Evolutionary conservation across 2,113 vertebrate species (phyloP), one percentile per base, ranked within the genome.

Genomic region (Narcine bancroftii): DNA sequence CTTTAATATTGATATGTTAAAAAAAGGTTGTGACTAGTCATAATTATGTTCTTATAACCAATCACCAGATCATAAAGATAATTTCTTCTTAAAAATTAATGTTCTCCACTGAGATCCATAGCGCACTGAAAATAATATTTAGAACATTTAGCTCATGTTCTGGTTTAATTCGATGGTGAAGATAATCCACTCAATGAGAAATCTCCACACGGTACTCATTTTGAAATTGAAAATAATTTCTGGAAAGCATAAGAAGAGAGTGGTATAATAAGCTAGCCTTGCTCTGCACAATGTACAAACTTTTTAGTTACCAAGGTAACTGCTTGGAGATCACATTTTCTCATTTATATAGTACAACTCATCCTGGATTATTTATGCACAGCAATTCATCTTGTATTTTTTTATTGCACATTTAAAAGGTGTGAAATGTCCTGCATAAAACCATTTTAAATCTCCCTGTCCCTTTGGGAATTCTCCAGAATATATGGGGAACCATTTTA

Each of bases 301-400:
- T 21, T 79, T 79, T 21, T 87, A 6, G 33, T 87, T 87, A 60
- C 53, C 81, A 87, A 87, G 53, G 53, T 87, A 87, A 56, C 81
- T 36, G 81, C 33, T 36, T n/a, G 6, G 15, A 60, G 33, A 29
- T 26, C 53, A 87, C 60, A 60, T 60, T 87, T 60, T 87, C 79
- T 33, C 36, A 87, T 87, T 87, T 87, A 60, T 56, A 36, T 87
- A 19, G 33, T 17, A 53, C 45, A 42, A 24, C 79, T 53, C 79
- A 33, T 53, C 47, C 2, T 29, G 79, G 6, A 45, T 24, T 42
- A 53, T 60, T 87, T 60, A 19, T 11, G 15, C 60, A n/a, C 5
- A 81, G 19, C 77, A 26, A 45, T 26, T 6, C 47, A 83, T 26
- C 76, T 50, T 76, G 75, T 42, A 17, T 76, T 76, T 76, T 42